Evolutionary conservation across 2,797 vertebrate species (phyloP).

Genomic region (Onychomys torridus): DNA sequence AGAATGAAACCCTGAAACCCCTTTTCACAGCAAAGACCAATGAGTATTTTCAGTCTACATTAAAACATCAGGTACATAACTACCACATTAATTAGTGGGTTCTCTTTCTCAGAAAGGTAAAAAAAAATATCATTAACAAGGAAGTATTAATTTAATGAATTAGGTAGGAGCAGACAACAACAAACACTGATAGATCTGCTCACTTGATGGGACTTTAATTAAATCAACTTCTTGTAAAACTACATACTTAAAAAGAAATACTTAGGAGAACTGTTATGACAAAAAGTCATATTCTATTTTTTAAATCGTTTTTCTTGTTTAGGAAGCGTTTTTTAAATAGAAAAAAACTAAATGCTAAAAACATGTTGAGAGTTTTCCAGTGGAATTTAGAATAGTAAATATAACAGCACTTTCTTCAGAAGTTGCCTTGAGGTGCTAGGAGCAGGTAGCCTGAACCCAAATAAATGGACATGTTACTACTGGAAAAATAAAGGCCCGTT

Average conservation of each 20-base stretch:
- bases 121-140: slow-evolving; percentile 25
- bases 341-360: slow-evolving; percentile 31
- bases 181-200: background rate
- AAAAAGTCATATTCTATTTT: background rate
- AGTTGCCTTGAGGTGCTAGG: background rate
- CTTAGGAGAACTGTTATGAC: background rate
- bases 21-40: background rate
- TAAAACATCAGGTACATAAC: slow-evolving; percentile 24
- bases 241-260: background rate
- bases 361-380: slow-evolving; percentile 10
- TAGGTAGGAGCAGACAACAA: background rate
- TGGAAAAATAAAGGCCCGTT: background rate
- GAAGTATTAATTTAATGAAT: background rate
- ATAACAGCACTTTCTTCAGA: background rate
- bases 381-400: background rate
- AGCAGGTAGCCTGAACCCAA: background rate
- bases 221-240: slow-evolving; percentile 27
- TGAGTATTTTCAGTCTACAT: background rate
- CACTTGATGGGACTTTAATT: background rate
- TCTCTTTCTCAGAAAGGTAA: background rate
- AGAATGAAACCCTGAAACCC: background rate
- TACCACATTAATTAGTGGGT: background rate
- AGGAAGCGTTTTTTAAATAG: background rate
- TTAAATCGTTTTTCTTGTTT: background rate
- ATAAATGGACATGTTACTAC: slow-evolving; percentile 4